Evolutionary conservation across 2,888 invertebrate species (phyloP), one percentile per base, ranked within the genome.

Genomic region (Dusona sp.): DNA sequence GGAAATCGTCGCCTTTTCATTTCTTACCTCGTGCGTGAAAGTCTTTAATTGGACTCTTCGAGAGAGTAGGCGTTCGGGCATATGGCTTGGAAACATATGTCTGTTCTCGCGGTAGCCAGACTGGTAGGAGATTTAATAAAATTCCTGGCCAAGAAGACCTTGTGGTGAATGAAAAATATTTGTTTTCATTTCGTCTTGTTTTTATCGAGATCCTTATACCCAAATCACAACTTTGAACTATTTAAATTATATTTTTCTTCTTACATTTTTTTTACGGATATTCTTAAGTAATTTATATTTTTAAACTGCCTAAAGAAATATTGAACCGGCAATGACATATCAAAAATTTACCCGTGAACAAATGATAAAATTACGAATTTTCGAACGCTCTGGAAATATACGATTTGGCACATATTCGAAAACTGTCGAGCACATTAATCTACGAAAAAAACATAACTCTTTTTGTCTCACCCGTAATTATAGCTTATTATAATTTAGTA

Each of bases 11-110:
- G 64, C 54, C 68, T 33, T 67, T 75, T 79, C 65, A 78, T 78
- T 74, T 25, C 38, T 48, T 65, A 29, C 25, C 42, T 74, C 78
- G 51, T 45, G n/a, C 75, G 85, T 83, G 85, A 85, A 85, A 85
- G 82, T 85, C 42, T 73, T 73, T 82, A 78, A 85, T 85, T 79
- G 81, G 38, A 45, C 29, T 61, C 45, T 57, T 6, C 29, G 54
- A 38, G 67, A 78, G 78, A 78, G 51, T 67, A 22, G 67, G 78
- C 67, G 51, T 25, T 38, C 38, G 51, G 36, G 25, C n/a, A 72
- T 38, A 68, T 16, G 74, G 64, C 33, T 29, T 75, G 45, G 19
- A 75, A 75, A 48, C 45, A 75, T n/a, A 29, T 22, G 2, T 25
- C 16, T 75, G 13, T 48, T 64, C 16, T 33, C 29, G 29, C 0